Base-by-base conservation (phyloP, 2,113 vertebrate genomes). In the Leptosomus discolor region DNA sequence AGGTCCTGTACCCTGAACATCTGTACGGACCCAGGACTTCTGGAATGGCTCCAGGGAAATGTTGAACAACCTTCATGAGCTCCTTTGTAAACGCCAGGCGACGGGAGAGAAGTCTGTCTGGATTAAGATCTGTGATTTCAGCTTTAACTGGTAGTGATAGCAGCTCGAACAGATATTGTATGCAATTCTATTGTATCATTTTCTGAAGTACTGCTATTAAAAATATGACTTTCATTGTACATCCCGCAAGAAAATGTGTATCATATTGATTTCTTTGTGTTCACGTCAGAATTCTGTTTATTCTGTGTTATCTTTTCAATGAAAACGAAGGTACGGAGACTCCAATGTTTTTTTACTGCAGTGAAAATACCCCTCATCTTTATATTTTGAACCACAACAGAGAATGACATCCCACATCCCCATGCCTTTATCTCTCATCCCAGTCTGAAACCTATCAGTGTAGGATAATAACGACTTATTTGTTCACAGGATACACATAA, bases 41-140 rank as follows among this genome's bases (percentile, higher is more conserved):
- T 32, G 4, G 13, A 8, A 8, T 7, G 46, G 45, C 48, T 60
- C 48, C 18, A 0, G 3, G 39, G 89, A n/a, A 37, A 13, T 1
- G 54, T 0, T 24, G 51, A 39, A 5, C 12, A 10, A 8, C 22
- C 20, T 12, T 10, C 37, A 0, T 0, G 21, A 19, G 22, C 32
- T 26, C 3, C 1, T 37, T 13, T 9, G 37, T 41, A 15, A 14
- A 6, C 12, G n/a, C 1, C 3, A 32, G 57, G 2, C 0, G 0
- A 2, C 1, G 16, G 2, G 8, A 82, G 15, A 48, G 48, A 32
- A 36, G 53, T 36, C 30, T 41, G 27, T 3, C 56, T 27, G 22
- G 75, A 14, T n/a, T 15, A 0, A 18, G 57, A 29, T 26, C 83
- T 41, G 76, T 18, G 79, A 18, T 51, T 45, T n/a, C 1, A 1